Evolutionary conservation across 92 coral and sea anemone genomes (phyloP).

Genomic region (Montipora capitata): DNA sequence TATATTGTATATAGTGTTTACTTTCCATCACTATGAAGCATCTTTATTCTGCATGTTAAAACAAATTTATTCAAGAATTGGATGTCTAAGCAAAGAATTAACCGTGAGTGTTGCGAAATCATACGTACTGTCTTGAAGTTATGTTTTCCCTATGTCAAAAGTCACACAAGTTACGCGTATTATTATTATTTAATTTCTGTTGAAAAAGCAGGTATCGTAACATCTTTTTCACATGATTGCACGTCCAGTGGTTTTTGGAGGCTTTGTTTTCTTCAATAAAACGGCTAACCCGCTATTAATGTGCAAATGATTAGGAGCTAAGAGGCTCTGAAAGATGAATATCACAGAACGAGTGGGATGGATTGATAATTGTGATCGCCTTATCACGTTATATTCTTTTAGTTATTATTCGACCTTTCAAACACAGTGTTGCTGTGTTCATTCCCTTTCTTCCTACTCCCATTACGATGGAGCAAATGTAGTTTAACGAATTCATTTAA

Average conservation of each 20-base stretch:
- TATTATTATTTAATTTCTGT: not conserved
- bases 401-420: no score
- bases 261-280: not conserved
- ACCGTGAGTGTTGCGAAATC: conserved; percentile 12
- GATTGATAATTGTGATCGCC: not conserved
- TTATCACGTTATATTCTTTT: no score
- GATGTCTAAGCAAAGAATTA: no score
- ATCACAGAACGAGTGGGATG: not conserved
- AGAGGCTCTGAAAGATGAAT: not conserved
- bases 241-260: not conserved
- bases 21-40: no score
- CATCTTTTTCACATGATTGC: not conserved
- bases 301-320: not conserved
- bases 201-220: not conserved
- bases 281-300: not conserved
- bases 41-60: no score
- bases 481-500: no score
- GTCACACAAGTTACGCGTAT: not conserved
- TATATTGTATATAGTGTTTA: no score
- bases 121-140: not conserved
- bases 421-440: no score
- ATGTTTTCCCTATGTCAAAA: not conserved
- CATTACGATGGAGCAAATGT: no score
- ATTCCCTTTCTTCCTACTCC: no score
- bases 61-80: no score